phyloP scores from a whole-genome alignment of 2,113 vertebrate species.

The Eptatretus burgeri region DNA sequence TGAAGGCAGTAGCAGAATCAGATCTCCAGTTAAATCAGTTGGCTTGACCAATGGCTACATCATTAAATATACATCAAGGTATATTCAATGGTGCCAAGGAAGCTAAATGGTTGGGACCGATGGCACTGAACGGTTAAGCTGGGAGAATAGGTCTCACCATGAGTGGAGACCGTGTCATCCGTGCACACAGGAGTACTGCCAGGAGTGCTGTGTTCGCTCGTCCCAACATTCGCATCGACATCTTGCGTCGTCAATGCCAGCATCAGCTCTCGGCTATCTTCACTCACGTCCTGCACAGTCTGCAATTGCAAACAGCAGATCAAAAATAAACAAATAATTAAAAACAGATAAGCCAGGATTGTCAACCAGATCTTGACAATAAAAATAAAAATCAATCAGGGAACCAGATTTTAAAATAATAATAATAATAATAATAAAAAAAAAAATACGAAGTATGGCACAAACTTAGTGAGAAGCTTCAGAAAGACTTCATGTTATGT shows the following conservation, averaged over 20 bases:
- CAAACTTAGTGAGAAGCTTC: too few relatives aligned
- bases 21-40: too few relatives aligned
- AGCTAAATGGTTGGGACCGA: not conserved
- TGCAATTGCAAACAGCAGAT: not conserved
- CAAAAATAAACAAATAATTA: not conserved
- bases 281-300: slow-evolving; percentile 12
- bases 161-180: slow-evolving; percentile 82
- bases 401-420: too few relatives aligned
- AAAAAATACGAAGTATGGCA: too few relatives aligned
- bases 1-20: too few relatives aligned
- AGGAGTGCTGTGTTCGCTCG: slow-evolving; percentile 81
- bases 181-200: slow-evolving; percentile 85
- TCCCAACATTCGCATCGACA: slow-evolving; percentile 71
- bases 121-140: not conserved
- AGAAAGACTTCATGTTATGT: too few relatives aligned
- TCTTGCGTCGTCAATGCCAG: slow-evolving; percentile 81
- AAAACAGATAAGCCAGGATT: not conserved
- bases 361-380: not conserved
- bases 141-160: slow-evolving; percentile 24
- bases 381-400: too few relatives aligned
- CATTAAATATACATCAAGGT: not conserved
- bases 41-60: not conserved
- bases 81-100: not conserved
- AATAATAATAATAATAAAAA: too few relatives aligned
- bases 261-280: slow-evolving; percentile 75